These are phyloP conservation scores for Chaenocephalus aceratus DNA, from an alignment of 2,113 vertebrate genomes.

Conservation along the genomic window DNA sequence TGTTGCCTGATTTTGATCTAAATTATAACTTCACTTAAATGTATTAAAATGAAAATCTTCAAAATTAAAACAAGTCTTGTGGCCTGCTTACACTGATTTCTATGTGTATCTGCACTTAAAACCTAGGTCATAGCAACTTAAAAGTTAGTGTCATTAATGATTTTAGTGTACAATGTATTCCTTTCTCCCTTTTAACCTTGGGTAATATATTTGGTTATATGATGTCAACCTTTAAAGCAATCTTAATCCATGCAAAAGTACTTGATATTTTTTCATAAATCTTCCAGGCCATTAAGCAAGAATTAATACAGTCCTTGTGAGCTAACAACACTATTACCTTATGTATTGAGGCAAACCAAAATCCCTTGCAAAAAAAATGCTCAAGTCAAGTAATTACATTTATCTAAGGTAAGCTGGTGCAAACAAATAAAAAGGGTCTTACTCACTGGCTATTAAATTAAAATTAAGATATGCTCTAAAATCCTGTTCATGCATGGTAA, in stretches of 20 bases:
- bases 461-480: slow-evolving; percentile 41
- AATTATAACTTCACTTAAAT: no score
- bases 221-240: slow-evolving; percentile 15
- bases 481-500: slow-evolving; percentile 54
- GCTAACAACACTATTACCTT: slow-evolving; percentile 19
- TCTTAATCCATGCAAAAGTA: slow-evolving; percentile 31
- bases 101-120: background rate
- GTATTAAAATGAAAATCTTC: no score
- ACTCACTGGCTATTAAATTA: slow-evolving; percentile 48
- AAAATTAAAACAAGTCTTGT: background rate
- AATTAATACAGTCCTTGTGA: slow-evolving; percentile 33
- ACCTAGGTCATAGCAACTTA: background rate
- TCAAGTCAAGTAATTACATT: slow-evolving; percentile 42
- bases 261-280: slow-evolving; percentile 49
- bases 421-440: slow-evolving; percentile 58
- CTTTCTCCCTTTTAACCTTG: slow-evolving; percentile 32
- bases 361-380: slow-evolving; percentile 15
- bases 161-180: background rate
- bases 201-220: slow-evolving; percentile 16
- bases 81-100: background rate
- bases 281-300: slow-evolving; percentile 44
- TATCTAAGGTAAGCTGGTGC: slow-evolving; percentile 49
- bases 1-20: no score
- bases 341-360: slow-evolving; percentile 10
- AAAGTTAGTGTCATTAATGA: background rate